Evolutionary conservation across 1,140 invertebrate genomes (phyloP).

Genomic region (Metopolophium dirhodum): DNA sequence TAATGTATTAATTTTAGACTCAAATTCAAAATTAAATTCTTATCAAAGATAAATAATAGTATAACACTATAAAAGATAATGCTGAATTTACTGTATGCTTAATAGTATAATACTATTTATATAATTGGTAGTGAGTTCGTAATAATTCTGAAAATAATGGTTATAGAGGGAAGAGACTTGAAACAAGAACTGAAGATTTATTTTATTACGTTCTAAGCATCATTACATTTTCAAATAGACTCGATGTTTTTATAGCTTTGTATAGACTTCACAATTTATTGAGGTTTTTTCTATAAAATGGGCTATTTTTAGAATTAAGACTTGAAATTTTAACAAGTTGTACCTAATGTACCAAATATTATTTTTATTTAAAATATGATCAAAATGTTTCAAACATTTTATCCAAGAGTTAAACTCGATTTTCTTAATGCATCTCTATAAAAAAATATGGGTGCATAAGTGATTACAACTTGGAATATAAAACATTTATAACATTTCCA

Average conservation of each 20-base stretch:
- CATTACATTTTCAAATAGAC: conserved; percentile 6
- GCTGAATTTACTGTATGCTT: not conserved
- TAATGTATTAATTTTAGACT: not conserved
- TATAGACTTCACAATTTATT: not conserved
- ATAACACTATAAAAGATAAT: not conserved
- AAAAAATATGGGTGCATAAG: not conserved
- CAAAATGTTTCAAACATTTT: not conserved
- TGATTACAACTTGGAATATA: not conserved
- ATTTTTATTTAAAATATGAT: not conserved
- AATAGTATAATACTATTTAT: not conserved
- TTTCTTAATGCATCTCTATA: too few species aligned
- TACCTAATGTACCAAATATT: not conserved
- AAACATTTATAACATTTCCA: not conserved
- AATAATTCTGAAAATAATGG: not conserved
- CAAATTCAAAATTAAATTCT: not conserved
- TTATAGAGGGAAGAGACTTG: not conserved
- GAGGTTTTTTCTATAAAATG: not conserved
- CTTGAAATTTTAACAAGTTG: not conserved
- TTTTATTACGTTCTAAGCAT: conserved; percentile 1
- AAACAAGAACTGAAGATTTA: not conserved
- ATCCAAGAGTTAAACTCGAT: too few species aligned
- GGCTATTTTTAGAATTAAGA: not conserved
- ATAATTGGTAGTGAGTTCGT: not conserved
- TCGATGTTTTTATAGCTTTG: not conserved
- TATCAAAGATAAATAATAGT: not conserved